A percentile compares a stretch with the other conserved stretches of the same genome.
Evolutionary conservation across 2,113 vertebrate genomes (phyloP).

Genomic region (Martes martes): DNA sequence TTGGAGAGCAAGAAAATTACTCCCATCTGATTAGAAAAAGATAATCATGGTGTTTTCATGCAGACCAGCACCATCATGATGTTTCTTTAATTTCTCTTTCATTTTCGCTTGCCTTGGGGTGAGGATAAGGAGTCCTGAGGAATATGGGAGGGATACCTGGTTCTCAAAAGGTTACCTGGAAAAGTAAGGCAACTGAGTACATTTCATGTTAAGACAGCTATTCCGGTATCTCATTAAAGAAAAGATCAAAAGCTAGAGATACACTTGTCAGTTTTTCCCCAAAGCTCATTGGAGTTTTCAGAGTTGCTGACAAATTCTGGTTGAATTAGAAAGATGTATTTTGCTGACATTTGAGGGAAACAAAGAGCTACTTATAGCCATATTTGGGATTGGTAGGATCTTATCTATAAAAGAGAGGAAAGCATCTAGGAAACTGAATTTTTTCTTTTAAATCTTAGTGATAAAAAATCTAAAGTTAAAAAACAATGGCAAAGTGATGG

Average conservation of each 20-base stretch:
- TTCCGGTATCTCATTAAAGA: not conserved
- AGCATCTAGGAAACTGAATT: not conserved
- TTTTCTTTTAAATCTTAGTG: not conserved
- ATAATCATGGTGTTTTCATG: conserved; percentile 51
- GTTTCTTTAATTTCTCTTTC: conserved; percentile 34
- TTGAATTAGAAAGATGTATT: not conserved
- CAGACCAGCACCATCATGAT: not conserved
- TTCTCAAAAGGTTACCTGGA: not conserved
- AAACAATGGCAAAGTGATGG: not conserved
- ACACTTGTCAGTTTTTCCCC: not conserved
- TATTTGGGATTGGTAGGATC: not conserved
- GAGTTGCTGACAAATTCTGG: not conserved
- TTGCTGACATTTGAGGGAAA: not conserved
- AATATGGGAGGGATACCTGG: not conserved
- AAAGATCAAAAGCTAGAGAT: not conserved
- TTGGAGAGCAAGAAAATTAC: conserved; percentile 55
- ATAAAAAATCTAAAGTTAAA: conserved; percentile 16
- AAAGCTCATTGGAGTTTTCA: not conserved
- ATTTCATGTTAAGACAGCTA: not conserved
- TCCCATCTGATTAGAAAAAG: conserved; percentile 57
- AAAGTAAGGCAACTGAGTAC: not conserved
- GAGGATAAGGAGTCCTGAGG: not conserved
- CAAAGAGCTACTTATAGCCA: not conserved
- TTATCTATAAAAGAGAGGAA: not conserved
- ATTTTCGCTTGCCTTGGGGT: not conserved